phyloP scores from a whole-genome alignment of 2,797 vertebrate species.

The Labroides dimidiatus region DNA sequence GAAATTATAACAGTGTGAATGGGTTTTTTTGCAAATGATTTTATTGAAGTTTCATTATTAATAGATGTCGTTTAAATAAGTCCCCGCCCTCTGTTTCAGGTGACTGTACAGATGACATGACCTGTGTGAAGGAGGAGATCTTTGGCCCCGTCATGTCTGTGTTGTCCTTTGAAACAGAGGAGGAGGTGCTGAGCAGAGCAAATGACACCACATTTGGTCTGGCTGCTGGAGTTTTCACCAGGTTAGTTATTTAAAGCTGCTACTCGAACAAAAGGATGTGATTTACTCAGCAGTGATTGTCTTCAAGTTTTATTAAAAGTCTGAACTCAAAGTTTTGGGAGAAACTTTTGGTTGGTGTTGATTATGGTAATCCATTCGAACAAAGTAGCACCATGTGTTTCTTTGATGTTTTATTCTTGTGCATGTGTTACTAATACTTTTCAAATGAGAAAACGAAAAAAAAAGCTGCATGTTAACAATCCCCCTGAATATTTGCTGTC shows the following conservation, averaged over 20 bases:
- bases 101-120: constrained; percentile 93
- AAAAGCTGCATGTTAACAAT: no score
- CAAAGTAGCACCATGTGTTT: no score
- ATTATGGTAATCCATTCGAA: no score
- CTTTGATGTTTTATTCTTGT: no score
- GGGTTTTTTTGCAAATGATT: no score
- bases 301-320: not conserved
- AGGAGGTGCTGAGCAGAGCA: constrained; percentile 91
- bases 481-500: no score
- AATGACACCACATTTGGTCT: constrained; percentile 90
- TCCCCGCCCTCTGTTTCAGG: constrained; percentile 70
- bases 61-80: no score
- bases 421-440: no score
- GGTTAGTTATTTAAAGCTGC: constrained; percentile 72
- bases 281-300: not conserved
- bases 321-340: not conserved
- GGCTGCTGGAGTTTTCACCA: constrained; percentile 96
- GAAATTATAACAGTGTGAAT: no score
- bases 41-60: no score
- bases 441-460: no score
- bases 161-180: constrained; percentile 92
- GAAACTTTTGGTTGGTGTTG: no score
- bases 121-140: constrained; percentile 96
- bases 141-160: constrained; percentile 99
- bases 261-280: not conserved